Percentiles rank a stretch among this genome's conserved stretches.
These are phyloP conservation scores for Pantherophis alleghaniensis DNA, from an alignment of 2,797 vertebrate genomes.

Conservation along the genomic window DNA sequence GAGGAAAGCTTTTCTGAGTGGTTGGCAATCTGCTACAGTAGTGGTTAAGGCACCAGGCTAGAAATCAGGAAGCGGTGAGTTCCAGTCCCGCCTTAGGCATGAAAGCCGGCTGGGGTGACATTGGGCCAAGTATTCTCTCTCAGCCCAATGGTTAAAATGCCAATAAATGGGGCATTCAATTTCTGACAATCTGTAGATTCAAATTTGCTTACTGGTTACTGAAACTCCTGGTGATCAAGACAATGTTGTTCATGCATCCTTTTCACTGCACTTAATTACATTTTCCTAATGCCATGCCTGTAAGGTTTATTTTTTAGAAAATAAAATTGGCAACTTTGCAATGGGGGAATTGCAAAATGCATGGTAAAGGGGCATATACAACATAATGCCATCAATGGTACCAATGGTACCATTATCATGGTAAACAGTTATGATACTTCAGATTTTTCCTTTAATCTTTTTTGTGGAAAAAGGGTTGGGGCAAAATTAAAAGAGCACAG, in stretches of 20 bases:
- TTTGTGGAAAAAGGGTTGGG: background rate
- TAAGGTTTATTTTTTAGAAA: background rate
- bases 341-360: background rate
- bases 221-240: background rate
- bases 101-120: background rate
- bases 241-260: background rate
- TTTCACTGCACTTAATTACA: background rate
- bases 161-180: background rate
- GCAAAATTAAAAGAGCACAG: background rate
- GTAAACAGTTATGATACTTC: background rate
- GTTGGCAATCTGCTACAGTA: background rate
- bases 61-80: background rate
- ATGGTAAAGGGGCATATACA: background rate
- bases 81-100: background rate
- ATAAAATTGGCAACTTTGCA: background rate
- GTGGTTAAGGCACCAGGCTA: background rate
- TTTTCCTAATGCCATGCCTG: background rate
- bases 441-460: background rate
- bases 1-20: background rate
- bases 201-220: background rate
- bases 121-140: background rate
- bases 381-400: background rate
- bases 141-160: background rate
- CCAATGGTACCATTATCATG: too few species aligned
- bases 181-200: background rate